phyloP scores from a whole-genome alignment of 2,797 vertebrate species.

The Danio choprae region DNA sequence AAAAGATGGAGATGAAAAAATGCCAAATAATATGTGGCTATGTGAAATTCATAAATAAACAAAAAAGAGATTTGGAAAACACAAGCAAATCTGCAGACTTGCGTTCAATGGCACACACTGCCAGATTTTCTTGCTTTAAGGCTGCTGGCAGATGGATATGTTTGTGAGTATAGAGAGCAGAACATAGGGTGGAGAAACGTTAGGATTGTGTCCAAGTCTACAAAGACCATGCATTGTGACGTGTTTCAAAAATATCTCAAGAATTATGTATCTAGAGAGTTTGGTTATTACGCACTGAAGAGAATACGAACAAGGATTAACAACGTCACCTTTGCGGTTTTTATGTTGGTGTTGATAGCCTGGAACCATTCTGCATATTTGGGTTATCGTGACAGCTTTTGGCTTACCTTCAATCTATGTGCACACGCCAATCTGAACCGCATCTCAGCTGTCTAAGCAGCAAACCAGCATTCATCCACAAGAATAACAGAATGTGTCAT shows the following conservation, averaged over 20 bases:
- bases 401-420: not conserved
- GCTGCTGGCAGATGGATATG: slow-evolving; percentile 35
- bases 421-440: not conserved
- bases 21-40: not conserved
- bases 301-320: not conserved
- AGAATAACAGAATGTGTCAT: slow-evolving; percentile 37
- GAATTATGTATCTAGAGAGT: slow-evolving; percentile 42
- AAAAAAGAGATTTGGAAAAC: not conserved
- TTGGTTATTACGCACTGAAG: not conserved
- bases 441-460: slow-evolving; percentile 15
- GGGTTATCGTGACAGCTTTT: slow-evolving; percentile 24
- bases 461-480: slow-evolving; percentile 15
- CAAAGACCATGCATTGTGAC: slow-evolving; percentile 28
- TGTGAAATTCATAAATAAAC: not conserved
- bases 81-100: not conserved
- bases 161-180: slow-evolving; percentile 32
- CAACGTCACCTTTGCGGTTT: slow-evolving; percentile 6
- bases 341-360: slow-evolving; percentile 5
- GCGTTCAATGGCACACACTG: not conserved
- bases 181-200: slow-evolving; percentile 28
- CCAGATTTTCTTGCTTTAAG: slow-evolving; percentile 16
- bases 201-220: slow-evolving; percentile 40
- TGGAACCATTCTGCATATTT: slow-evolving; percentile 1
- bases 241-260: slow-evolving; percentile 38
- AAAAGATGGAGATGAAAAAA: not conserved